Conservation (phyloP, 2,888 invertebrate genomes). For the Flabesymbios commensalis region DNA sequence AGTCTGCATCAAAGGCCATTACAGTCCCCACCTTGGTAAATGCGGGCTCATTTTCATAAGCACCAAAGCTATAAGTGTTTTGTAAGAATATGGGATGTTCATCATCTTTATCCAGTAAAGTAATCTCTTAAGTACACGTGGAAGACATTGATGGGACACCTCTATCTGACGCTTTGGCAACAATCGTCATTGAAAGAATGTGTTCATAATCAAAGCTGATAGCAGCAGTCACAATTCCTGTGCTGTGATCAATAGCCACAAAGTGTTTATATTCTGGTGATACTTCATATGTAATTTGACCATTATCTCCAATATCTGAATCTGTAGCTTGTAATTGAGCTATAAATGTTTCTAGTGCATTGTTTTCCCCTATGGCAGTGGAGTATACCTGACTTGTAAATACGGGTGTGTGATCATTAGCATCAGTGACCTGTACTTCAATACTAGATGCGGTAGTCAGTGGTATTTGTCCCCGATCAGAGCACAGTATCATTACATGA, state of each 20-base stretch:
- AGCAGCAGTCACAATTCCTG: neutral
- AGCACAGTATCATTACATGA: neutral
- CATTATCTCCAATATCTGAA: neutral
- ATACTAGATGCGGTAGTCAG: neutral
- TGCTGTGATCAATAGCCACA: neutral
- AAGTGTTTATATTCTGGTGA: neutral
- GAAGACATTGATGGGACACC: neutral
- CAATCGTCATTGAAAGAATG: neutral
- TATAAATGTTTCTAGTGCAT: neutral
- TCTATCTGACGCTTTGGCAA: neutral
- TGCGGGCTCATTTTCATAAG: neutral
- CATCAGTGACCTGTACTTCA: neutral
- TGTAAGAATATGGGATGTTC: neutral
- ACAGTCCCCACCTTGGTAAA: neutral
- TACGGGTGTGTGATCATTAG: constrained; percentile 1
- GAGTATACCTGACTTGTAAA: neutral
- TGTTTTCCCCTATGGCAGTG: neutral
- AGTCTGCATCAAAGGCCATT: constrained; percentile 1
- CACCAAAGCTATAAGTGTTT: neutral
- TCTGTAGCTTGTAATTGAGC: neutral
- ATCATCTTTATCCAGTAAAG: constrained; percentile 2
- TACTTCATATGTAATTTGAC: neutral
- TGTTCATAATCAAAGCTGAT: neutral
- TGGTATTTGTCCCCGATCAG: neutral
- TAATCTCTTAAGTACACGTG: neutral